Percentiles rank a stretch among this genome's conserved stretches.
Evolutionary conservation across 2,888 invertebrate genomes (phyloP).

Genomic region (Eristalis arbustorum): DNA sequence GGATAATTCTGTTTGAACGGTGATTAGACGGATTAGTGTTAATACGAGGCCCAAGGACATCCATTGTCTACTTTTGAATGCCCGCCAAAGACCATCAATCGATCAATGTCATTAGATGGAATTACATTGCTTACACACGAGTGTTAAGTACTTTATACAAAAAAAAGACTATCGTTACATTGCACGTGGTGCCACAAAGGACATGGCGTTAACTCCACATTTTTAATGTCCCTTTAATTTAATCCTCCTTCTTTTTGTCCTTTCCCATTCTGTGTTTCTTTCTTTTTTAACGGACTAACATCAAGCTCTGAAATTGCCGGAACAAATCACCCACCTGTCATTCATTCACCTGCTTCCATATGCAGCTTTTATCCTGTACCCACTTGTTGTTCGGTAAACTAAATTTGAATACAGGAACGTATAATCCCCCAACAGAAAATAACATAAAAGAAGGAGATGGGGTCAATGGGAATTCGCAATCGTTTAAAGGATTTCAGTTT

Average conservation of each 20-base stretch:
- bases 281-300: constrained; percentile 1
- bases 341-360: constrained; percentile 1
- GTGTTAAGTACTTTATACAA: constrained; percentile 28
- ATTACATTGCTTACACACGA: constrained; percentile 34
- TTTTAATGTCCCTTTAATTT: constrained; percentile 63
- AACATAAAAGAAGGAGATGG: background rate
- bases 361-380: constrained; percentile 14
- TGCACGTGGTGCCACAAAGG: constrained; percentile 18
- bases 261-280: constrained; percentile 4
- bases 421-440: constrained; percentile 20
- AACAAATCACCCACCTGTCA: constrained; percentile 22
- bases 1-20: constrained; percentile 1
- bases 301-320: background rate
- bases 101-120: constrained; percentile 49
- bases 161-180: background rate
- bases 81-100: constrained; percentile 49
- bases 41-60: constrained; percentile 17
- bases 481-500: constrained; percentile 61
- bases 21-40: constrained; percentile 22
- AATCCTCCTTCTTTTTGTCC: constrained; percentile 54
- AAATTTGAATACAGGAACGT: constrained; percentile 44
- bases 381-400: constrained; percentile 57
- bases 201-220: constrained; percentile 34
- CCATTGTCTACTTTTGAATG: constrained; percentile 5
- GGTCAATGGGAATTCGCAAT: constrained; percentile 49